These are phyloP conservation scores for Ochropleura leucogaster DNA, from an alignment of 2,888 invertebrate genomes.

Conservation along the genomic window DNA sequence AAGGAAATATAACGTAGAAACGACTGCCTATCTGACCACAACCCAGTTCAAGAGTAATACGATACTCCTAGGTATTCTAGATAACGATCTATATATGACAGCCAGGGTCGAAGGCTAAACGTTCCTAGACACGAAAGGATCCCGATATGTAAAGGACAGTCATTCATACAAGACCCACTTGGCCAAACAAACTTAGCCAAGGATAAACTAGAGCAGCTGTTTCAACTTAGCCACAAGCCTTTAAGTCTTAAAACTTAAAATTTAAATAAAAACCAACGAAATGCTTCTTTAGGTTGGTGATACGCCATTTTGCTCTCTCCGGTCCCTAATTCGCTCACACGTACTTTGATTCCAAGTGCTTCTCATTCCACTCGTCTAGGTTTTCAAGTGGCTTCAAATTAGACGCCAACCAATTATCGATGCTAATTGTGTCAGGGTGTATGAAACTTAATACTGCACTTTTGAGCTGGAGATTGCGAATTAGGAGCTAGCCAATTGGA, in stretches of 20 bases:
- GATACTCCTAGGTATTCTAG: not conserved
- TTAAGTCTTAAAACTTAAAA: not conserved
- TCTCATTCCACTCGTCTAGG: constrained; percentile 37
- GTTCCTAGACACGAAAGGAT: not conserved
- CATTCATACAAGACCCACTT: not conserved
- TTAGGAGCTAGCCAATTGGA: no score
- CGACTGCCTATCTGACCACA: not conserved
- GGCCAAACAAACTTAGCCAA: not conserved
- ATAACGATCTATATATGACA: not conserved
- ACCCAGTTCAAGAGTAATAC: not conserved
- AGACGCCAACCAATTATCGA: constrained; percentile 37
- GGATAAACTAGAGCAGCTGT: not conserved
- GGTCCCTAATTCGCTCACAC: constrained; percentile 35
- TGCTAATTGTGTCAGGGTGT: constrained; percentile 26
- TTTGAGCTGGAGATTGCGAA: no score
- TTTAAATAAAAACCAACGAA: not conserved
- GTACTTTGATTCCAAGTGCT: constrained; percentile 28
- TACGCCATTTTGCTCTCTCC: no score
- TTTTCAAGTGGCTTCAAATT: constrained; percentile 48
- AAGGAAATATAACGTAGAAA: not conserved
- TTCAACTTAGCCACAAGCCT: not conserved
- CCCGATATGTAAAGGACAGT: not conserved
- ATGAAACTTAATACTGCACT: not conserved
- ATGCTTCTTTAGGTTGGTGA: no score
- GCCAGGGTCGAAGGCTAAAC: not conserved